A percentile compares a stretch with the other conserved stretches of the same genome.
Conservation (phyloP, 2,888 invertebrate genomes). For the Scotopteryx bipunctaria region DNA sequence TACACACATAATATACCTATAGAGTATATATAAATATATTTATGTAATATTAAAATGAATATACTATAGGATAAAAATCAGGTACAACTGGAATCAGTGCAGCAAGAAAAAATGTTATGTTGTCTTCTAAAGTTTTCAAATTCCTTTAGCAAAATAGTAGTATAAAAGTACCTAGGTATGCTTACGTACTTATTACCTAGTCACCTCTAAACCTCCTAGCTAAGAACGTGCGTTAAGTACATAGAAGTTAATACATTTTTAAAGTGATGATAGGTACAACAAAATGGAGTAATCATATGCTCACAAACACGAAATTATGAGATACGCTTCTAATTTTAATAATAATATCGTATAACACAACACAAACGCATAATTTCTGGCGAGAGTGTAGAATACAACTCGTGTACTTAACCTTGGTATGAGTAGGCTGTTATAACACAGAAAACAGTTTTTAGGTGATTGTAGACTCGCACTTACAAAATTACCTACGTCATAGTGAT, state of each 20-base stretch:
- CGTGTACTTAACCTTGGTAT: constrained; percentile 33
- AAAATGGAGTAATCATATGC: constrained; percentile 19
- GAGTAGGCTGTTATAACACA: constrained; percentile 4
- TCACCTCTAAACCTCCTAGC: neutral
- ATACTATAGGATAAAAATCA: too few species aligned
- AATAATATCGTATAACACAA: constrained; percentile 25
- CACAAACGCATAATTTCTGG: constrained; percentile 30
- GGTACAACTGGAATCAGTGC: too few species aligned
- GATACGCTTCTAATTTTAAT: constrained; percentile 28
- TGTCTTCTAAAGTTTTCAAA: too few species aligned
- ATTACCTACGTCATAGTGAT: too few species aligned
- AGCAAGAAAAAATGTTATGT: too few species aligned
- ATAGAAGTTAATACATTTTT: neutral
- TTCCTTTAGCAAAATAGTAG: too few species aligned
- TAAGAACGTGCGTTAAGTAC: neutral
- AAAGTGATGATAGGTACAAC: neutral
- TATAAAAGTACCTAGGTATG: too few species aligned
- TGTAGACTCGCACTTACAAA: too few species aligned
- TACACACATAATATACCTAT: too few species aligned
- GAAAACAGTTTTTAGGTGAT: constrained; percentile 5
- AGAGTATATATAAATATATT: too few species aligned
- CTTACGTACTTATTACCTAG: too few species aligned
- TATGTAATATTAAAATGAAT: too few species aligned
- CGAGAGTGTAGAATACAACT: constrained; percentile 25
- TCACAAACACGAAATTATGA: constrained; percentile 26